A percentile compares a stretch with the other conserved stretches of the same genome.
Evolutionary conservation across 1,140 invertebrate genomes (phyloP).

Genomic region (Eubasilissa regina): DNA sequence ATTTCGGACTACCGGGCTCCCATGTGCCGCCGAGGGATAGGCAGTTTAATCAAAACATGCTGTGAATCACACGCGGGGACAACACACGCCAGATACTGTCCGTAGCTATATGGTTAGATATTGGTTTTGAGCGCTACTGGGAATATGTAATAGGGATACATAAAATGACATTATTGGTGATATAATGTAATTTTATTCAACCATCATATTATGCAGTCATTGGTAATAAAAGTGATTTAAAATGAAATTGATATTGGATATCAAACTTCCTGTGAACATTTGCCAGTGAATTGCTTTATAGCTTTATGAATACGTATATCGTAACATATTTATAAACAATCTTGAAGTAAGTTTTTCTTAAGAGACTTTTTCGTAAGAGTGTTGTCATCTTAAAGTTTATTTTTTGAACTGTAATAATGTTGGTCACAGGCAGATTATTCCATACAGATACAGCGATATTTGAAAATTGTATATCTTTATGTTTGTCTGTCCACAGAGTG

Average conservation of each 20-base stretch:
- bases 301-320: no score
- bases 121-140: slow-evolving; percentile 26
- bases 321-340: no score
- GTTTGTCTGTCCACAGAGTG: no score
- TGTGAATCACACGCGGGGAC: slow-evolving; percentile 50
- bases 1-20: slow-evolving; percentile 45
- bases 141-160: slow-evolving; percentile 25
- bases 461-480: no score
- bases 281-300: no score
- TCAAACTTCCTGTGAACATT: no score
- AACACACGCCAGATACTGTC: not conserved
- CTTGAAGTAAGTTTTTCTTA: no score
- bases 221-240: not conserved
- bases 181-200: slow-evolving; percentile 26
- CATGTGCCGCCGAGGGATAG: slow-evolving; percentile 36
- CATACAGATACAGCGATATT: no score
- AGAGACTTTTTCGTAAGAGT: no score
- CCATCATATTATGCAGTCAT: not conserved
- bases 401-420: no score
- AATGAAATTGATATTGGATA: not conserved
- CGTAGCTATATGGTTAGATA: not conserved
- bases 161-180: slow-evolving; percentile 20
- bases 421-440: no score
- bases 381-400: no score
- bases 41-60: slow-evolving; percentile 57